Evolutionary conservation across 2,888 invertebrate species (phyloP), one percentile per base, ranked within the genome.

Genomic region (Hirtodrosophila cameraria): DNA sequence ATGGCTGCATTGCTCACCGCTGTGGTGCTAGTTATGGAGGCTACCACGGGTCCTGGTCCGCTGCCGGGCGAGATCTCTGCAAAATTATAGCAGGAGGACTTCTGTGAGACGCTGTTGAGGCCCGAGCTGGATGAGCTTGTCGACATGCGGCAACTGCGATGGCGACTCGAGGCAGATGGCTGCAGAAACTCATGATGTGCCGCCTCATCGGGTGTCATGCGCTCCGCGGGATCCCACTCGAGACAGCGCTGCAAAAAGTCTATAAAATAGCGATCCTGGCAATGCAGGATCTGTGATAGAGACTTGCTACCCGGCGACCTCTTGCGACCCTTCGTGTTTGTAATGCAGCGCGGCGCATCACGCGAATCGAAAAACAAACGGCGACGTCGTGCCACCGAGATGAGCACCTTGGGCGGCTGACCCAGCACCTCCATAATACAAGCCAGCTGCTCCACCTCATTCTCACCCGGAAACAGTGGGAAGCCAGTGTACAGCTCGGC

Each of bases 391-490:
- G 98, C 97, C 71, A 94, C 94, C 68, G 94, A 94, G 68, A 98
- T 94, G 68, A 98, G 94, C 86, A 96, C 94, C 57, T 96, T 95
- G 1, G 98, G 97, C 2, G 99, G 98, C 72, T 95, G 93, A 15
- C 97, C 98, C 67, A 98, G 92, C 52, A 98, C 94, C 92, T 99
- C 98, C 97, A 99, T 98, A 86, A 98, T 96, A 92, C 98, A 98
- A 53, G 98, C 97, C 71, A 99, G 93, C 91, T 99, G 98, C 89
- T 98, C 99, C 62, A 97, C 96, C 92, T 99, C 98, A 90, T 98
- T 97, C 92, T 98, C 98, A 1, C 98, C 98, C 18, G 98, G 98
- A 91, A 98, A 98, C 60, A 99, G 92, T 0, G 98, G 98, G 90
- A 97, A 97, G 35, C 99, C 97, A 5, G 98, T 98, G 90, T 97